Percentiles rank a stretch among this genome's conserved stretches.
Evolutionary conservation across 2,888 invertebrate genomes (phyloP).

Genomic region (Thera britannica): DNA sequence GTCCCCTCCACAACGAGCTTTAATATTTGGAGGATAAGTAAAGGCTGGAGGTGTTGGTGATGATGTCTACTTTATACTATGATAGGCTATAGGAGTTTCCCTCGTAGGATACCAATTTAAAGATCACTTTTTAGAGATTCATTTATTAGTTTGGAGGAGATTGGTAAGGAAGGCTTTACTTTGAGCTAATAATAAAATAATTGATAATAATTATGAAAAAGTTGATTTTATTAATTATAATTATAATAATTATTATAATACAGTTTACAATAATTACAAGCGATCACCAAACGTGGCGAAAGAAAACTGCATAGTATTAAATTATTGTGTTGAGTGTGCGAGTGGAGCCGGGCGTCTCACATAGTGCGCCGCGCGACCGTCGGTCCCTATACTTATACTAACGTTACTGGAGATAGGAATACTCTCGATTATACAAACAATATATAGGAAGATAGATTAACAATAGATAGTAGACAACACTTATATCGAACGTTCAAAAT

Average conservation of each 20-base stretch:
- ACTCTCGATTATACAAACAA: slow-evolving; percentile 33
- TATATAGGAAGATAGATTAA: slow-evolving; percentile 37
- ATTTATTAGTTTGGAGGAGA: no score
- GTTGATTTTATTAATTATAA: slow-evolving; percentile 84
- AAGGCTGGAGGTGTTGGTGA: no score
- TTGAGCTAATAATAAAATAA: slow-evolving; percentile 62
- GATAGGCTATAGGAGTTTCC: no score
- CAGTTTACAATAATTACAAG: slow-evolving; percentile 86
- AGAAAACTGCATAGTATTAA: slow-evolving; percentile 84
- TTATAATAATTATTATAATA: slow-evolving; percentile 85
- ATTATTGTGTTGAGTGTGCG: slow-evolving; percentile 68
- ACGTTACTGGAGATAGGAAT: slow-evolving; percentile 28
- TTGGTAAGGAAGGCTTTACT: no score
- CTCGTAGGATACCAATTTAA: no score
- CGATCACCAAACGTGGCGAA: slow-evolving; percentile 85
- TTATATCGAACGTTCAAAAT: slow-evolving; percentile 34
- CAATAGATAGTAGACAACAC: slow-evolving; percentile 38
- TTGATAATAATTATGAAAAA: slow-evolving; percentile 84
- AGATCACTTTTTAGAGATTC: no score
- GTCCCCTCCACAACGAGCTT: no score
- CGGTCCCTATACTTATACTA: slow-evolving; percentile 24
- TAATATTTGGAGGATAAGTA: no score
- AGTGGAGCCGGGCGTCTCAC: slow-evolving; percentile 49
- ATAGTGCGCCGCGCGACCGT: slow-evolving; percentile 44
- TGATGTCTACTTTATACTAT: no score